These are phyloP conservation scores for Metopolophium dirhodum DNA, from an alignment of 1,140 invertebrate species.

Conservation along the genomic window DNA sequence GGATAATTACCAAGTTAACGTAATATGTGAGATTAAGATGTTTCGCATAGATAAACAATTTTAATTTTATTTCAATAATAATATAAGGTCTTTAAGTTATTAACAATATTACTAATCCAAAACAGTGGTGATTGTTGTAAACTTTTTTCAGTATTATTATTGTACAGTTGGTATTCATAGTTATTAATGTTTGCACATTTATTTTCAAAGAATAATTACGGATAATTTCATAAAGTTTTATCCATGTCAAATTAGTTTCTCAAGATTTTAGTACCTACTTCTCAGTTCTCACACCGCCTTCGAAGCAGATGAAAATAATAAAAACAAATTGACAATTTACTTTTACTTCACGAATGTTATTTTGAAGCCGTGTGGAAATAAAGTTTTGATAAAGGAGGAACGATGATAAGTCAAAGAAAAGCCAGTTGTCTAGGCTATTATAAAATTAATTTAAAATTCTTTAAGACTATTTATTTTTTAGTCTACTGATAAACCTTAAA, in stretches of 20 bases:
- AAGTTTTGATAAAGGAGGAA: not conserved
- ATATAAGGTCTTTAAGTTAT: not conserved
- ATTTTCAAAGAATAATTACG: not conserved
- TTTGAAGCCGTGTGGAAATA: not conserved
- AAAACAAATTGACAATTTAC: constrained; percentile 22
- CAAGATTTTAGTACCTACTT: not conserved
- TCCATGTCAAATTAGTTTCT: not conserved
- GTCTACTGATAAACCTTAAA: not conserved
- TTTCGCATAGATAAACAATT: not conserved
- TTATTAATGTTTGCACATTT: not conserved
- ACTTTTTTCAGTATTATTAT: not conserved
- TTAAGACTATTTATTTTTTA: not conserved
- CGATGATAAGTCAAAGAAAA: not conserved
- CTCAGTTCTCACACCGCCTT: not conserved
- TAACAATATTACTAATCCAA: not conserved
- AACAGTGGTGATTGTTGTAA: not conserved
- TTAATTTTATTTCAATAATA: not conserved
- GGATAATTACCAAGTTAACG: not conserved
- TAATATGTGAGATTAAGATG: not conserved
- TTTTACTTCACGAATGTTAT: not conserved
- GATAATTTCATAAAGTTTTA: not conserved
- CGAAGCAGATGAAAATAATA: not conserved
- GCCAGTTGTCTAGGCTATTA: not conserved
- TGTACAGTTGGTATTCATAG: not conserved
- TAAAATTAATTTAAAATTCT: not conserved